Conservation (phyloP, 2,113 vertebrate species). For the Jaculus jaculus region DNA sequence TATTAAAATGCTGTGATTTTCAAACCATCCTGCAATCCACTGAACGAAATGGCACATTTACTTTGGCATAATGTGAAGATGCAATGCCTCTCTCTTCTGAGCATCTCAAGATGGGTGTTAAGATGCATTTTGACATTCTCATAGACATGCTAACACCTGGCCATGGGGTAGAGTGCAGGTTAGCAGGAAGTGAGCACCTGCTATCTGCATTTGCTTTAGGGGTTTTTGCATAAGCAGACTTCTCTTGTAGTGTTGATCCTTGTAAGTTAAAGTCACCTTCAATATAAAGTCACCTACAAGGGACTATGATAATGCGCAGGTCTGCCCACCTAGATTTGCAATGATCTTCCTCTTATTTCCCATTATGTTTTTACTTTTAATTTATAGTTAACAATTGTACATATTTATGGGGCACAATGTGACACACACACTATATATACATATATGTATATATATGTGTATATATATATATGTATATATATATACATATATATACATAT, state of each 20-base stretch:
- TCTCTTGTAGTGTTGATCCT: neutral
- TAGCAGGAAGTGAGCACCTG: neutral
- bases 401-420: neutral
- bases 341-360: neutral
- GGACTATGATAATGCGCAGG: neutral
- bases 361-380: neutral
- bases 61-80: neutral
- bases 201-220: neutral
- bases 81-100: neutral
- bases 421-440: neutral
- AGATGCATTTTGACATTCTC: neutral
- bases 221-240: neutral
- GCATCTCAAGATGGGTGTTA: neutral
- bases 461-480: neutral
- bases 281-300: neutral
- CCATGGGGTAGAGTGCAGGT: neutral
- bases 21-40: neutral
- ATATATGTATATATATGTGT: neutral
- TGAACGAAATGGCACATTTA: conserved; percentile 32
- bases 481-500: neutral
- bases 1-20: conserved; percentile 34
- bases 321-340: neutral
- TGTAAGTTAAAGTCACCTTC: neutral
- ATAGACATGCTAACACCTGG: neutral
- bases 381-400: neutral